Evolutionary conservation across 2,888 invertebrate species (phyloP).

Genomic region (Ochlodes sylvanus): DNA sequence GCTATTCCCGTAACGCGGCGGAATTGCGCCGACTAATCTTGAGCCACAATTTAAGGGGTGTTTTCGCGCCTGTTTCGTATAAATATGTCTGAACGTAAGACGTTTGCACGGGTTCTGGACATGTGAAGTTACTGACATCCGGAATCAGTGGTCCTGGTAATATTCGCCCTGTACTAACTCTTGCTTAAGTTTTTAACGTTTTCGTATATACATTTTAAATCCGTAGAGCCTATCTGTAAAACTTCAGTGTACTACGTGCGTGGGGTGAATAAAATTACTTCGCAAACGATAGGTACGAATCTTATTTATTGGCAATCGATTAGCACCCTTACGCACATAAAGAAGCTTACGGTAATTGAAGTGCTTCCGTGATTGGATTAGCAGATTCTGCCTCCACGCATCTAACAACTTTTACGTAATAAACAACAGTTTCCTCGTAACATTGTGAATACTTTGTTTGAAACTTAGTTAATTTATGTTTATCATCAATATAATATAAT

Average conservation of each 20-base stretch:
- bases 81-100: slow-evolving; percentile 71
- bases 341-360: slow-evolving; percentile 73
- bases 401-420: slow-evolving; percentile 46
- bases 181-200: not conserved
- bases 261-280: slow-evolving; percentile 54
- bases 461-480: not conserved
- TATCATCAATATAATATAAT: too few species aligned
- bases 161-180: not conserved
- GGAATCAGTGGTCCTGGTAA: slow-evolving; percentile 23
- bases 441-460: not conserved
- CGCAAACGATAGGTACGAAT: slow-evolving; percentile 59
- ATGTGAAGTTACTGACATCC: slow-evolving; percentile 45
- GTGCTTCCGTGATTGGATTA: slow-evolving; percentile 74
- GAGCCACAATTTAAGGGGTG: slow-evolving; percentile 75
- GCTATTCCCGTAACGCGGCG: slow-evolving; percentile 75
- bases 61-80: slow-evolving; percentile 72
- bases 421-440: slow-evolving; percentile 31
- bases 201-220: slow-evolving; percentile 16
- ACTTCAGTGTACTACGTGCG: slow-evolving; percentile 25
- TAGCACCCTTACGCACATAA: slow-evolving; percentile 65
- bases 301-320: slow-evolving; percentile 74
- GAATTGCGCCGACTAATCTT: slow-evolving; percentile 79
- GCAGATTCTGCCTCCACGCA: slow-evolving; percentile 49
- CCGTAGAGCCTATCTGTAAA: slow-evolving; percentile 14
- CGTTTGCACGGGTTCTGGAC: slow-evolving; percentile 52